A percentile compares a stretch with the other conserved stretches of the same genome.
These are phyloP conservation scores for Acanthopagrus latus DNA, from an alignment of 2,797 vertebrate genomes.

Conservation along the genomic window DNA sequence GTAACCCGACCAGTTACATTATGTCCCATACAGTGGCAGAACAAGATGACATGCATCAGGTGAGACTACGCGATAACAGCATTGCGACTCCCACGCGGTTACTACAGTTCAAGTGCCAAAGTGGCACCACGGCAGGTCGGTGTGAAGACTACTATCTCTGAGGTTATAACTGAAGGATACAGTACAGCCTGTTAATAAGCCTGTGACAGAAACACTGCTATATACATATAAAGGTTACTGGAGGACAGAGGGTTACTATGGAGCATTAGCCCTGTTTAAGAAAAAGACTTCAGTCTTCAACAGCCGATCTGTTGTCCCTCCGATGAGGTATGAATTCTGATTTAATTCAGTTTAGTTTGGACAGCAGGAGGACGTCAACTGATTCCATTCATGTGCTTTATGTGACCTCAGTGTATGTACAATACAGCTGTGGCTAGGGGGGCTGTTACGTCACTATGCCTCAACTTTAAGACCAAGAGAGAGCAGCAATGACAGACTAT, in stretches of 20 bases:
- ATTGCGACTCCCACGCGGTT: constrained; percentile 35
- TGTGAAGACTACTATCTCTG: constrained; percentile 26
- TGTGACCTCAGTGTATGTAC: not conserved
- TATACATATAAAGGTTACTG: constrained; percentile 4
- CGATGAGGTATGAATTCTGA: not conserved
- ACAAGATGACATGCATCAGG: constrained; percentile 6
- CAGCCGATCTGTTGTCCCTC: not conserved
- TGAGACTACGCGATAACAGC: constrained; percentile 47
- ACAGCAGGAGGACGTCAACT: not conserved
- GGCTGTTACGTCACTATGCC: not conserved
- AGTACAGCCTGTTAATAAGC: constrained; percentile 36
- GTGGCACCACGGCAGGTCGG: constrained; percentile 23
- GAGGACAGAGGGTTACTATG: constrained; percentile 46
- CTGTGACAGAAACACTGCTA: not conserved
- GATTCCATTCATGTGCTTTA: not conserved
- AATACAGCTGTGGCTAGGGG: not conserved
- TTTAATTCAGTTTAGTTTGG: not conserved
- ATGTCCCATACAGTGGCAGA: constrained; percentile 16
- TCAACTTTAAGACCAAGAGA: too few relatives aligned
- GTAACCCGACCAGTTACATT: constrained; percentile 3
- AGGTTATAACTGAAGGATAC: constrained; percentile 31
- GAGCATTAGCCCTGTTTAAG: not conserved
- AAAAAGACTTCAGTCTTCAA: not conserved
- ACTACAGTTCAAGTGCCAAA: constrained; percentile 66
- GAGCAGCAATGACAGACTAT: not conserved